Evolutionary conservation across 1,140 invertebrate species (phyloP), one percentile per base, ranked within the genome.

Genomic region (Colletes gigas): DNA sequence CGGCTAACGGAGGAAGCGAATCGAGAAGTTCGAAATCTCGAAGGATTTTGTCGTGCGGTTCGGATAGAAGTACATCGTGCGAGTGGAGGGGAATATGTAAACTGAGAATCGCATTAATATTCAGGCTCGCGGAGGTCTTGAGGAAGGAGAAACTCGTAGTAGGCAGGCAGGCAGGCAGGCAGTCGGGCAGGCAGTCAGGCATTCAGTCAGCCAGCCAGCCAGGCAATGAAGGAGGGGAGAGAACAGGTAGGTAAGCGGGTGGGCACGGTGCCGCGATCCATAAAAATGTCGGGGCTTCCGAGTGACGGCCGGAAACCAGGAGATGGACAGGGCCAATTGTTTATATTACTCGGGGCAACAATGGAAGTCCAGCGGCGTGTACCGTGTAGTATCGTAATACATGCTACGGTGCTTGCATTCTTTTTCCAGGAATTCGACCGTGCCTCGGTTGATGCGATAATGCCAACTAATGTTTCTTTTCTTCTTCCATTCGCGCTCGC

Each of bases 261-360:
- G 73, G 80, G 50, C 68, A 78, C 82, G 83, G 89, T 89, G 88
- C 90, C 89, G 80, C 91, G 92, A 92, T 92, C 91, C 91, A 92
- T 93, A 93, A 93, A 93, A 93, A 93, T 92, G 92, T 93, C 91
- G 90, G 84, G 88, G 86, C 87, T 89, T 89, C 84, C 89, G 92
- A 93, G 90, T 93, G 92, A 93, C 91, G 89, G 92, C 89, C 92
- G 93, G 92, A 93, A 93, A 87, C 90, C 84, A 80, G 69, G 83
- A 91, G 92, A 93, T 91, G 92, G 93, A 93, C 92, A 93, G 92
- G 92, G 92, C 92, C 92, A 93, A 93, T 93, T 93, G 92, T 92
- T 92, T 93, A 92, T 92, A 91, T 93, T 92, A 91, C 91, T 89
- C 88, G 85, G 84, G 86, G 90, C 90, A 92, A 93, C 92, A 92